phyloP scores from a whole-genome alignment of 2,888 invertebrate species.

The Scrobipalpa costella region DNA sequence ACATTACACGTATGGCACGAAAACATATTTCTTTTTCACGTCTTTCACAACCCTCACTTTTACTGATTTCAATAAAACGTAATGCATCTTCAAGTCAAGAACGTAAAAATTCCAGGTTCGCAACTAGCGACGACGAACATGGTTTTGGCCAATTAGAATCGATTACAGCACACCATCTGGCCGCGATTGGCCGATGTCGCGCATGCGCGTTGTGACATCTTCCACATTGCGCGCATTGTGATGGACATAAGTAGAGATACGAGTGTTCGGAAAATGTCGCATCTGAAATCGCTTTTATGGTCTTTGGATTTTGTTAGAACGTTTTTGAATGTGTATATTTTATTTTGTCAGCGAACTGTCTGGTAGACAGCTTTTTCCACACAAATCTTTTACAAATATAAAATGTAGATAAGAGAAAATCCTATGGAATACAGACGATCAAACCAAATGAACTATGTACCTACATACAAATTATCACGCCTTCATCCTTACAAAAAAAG shows the following conservation, averaged over 20 bases:
- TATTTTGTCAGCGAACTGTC: too few relatives aligned
- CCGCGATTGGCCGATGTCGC: conserved; percentile 42
- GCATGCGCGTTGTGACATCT: conserved; percentile 56
- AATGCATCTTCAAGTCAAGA: not conserved
- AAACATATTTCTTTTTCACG: too few relatives aligned
- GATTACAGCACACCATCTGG: conserved; percentile 51
- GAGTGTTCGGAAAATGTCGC: conserved; percentile 41
- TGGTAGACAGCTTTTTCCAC: too few relatives aligned
- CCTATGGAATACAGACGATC: too few relatives aligned
- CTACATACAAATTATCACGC: too few relatives aligned
- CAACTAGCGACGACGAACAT: conserved; percentile 50
- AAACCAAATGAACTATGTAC: too few relatives aligned
- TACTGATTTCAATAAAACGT: not conserved
- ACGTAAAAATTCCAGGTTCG: conserved; percentile 44
- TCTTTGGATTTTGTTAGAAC: conserved; percentile 26
- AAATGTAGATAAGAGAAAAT: too few relatives aligned
- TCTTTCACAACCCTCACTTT: not conserved
- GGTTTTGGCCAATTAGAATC: conserved; percentile 69
- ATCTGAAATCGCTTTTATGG: conserved; percentile 34
- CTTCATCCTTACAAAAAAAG: too few relatives aligned
- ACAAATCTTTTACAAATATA: too few relatives aligned
- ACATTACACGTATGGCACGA: too few relatives aligned
- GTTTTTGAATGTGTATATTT: not conserved
- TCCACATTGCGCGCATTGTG: conserved; percentile 48
- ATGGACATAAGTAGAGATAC: conserved; percentile 34